phyloP scores from a whole-genome alignment of 1,140 invertebrate genomes.

The Venturia canescens region DNA sequence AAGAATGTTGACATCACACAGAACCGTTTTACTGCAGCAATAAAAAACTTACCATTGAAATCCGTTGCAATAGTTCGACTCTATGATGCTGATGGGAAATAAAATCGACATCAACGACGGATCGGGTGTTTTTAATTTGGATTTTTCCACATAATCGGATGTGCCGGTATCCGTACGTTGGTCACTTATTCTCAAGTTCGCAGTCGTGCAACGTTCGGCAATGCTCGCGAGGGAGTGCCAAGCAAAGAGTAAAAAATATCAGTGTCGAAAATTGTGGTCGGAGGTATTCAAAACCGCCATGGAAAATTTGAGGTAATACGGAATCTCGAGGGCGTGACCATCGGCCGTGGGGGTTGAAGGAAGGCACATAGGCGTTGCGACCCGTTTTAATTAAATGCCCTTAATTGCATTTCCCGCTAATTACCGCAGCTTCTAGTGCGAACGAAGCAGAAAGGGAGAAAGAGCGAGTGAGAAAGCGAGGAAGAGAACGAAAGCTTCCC shows the following conservation, averaged over 20 bases:
- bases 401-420: conserved; percentile 71
- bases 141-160: no score
- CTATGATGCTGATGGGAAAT: no score
- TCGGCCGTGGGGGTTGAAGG: conserved; percentile 20
- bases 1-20: no score
- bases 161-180: no score
- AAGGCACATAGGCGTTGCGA: conserved; percentile 51
- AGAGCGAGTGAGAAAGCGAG: conserved; percentile 56
- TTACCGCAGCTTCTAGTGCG: conserved; percentile 59
- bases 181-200: no score
- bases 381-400: conserved; percentile 70
- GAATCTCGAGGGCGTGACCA: conserved; percentile 21
- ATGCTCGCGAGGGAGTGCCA: no score
- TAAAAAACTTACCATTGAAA: no score
- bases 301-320: conserved; percentile 23
- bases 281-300: conserved; percentile 10
- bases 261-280: background rate
- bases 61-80: no score
- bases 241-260: background rate
- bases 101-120: no score
- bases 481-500: conserved; percentile 56
- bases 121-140: no score
- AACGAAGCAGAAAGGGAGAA: conserved; percentile 50
- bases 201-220: no score
- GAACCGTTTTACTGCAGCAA: no score